phyloP scores from a whole-genome alignment of 2,888 invertebrate genomes.

The Sphaerophoria rueppellii region DNA sequence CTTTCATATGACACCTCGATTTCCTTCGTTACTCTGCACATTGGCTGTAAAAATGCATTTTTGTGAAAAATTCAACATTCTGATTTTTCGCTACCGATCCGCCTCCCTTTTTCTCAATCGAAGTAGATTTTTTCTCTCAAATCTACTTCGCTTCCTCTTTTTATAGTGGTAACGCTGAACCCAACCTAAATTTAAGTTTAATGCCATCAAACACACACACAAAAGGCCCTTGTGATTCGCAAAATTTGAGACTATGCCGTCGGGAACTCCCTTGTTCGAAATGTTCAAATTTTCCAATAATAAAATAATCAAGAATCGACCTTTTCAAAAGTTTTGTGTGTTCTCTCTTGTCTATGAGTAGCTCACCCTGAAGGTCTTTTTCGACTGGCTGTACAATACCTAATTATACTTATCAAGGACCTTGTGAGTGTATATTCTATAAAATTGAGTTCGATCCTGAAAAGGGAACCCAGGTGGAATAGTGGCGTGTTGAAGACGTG shows the following conservation, averaged over 20 bases:
- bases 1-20: no score
- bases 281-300: constrained; percentile 57
- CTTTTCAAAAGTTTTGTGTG: constrained; percentile 66
- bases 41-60: no score
- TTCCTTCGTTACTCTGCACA: no score
- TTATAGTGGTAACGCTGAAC: no score
- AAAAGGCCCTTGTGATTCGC: constrained; percentile 57
- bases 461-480: not conserved
- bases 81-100: no score
- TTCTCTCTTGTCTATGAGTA: constrained; percentile 1
- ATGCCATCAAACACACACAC: constrained; percentile 50
- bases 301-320: constrained; percentile 70
- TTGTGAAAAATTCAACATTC: no score
- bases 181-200: constrained; percentile 42
- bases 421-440: constrained; percentile 63
- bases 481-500: not conserved
- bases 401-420: constrained; percentile 48
- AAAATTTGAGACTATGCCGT: not conserved
- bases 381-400: not conserved
- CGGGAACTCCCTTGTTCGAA: constrained; percentile 50
- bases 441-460: constrained; percentile 39
- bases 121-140: no score
- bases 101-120: no score
- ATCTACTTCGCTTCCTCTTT: no score
- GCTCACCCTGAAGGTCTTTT: not conserved